Conservation (phyloP, 2,888 invertebrate genomes). For the Helobdella robusta region DNA sequence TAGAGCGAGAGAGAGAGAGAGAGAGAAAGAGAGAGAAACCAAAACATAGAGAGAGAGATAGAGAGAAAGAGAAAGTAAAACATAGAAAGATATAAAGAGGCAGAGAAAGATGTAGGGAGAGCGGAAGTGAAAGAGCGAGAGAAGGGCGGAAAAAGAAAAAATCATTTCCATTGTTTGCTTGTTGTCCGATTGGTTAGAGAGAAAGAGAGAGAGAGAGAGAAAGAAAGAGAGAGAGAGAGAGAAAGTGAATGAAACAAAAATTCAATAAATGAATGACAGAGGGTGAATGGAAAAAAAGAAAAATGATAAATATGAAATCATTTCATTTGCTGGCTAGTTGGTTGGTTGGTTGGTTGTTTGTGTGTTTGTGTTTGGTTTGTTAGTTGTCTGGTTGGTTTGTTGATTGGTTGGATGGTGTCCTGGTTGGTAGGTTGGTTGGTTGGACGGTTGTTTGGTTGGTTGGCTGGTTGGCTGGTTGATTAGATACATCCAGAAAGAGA, state of each 20-base stretch:
- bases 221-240: constrained; percentile 15
- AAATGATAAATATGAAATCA: neutral
- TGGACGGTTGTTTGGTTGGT: neutral
- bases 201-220: constrained; percentile 5
- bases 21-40: neutral
- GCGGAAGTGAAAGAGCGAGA: constrained; percentile 11
- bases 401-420: too few relatives aligned
- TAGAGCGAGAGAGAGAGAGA: neutral
- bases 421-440: neutral
- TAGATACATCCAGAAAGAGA: too few relatives aligned
- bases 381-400: too few relatives aligned
- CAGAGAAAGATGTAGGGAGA: neutral
- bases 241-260: constrained; percentile 10
- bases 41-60: constrained; percentile 5
- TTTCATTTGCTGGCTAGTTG: too few relatives aligned
- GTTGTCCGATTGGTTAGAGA: neutral
- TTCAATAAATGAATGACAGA: neutral
- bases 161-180: neutral
- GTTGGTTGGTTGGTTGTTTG: too few relatives aligned
- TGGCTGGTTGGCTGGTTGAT: constrained; percentile 4
- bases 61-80: constrained; percentile 12
- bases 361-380: too few relatives aligned
- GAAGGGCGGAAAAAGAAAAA: neutral
- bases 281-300: neutral
- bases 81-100: neutral